Conservation (phyloP, 2,888 invertebrate genomes). For the Phragmatobia fuliginosa region DNA sequence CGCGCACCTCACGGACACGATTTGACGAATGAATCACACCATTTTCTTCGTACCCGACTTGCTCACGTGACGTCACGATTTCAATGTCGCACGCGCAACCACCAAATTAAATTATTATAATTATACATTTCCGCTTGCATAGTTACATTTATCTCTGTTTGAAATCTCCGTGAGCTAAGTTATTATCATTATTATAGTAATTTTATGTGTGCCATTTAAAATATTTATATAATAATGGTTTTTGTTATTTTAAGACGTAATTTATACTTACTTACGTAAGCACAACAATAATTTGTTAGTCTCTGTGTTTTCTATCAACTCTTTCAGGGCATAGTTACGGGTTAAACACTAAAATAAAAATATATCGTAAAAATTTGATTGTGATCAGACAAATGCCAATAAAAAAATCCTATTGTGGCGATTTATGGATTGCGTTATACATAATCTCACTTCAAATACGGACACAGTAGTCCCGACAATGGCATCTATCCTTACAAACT, state of each 20-base stretch:
- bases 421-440: not conserved
- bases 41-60: slow-evolving; percentile 65
- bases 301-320: not conserved
- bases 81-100: slow-evolving; percentile 78
- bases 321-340: not conserved
- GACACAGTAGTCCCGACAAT: not conserved
- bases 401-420: not conserved
- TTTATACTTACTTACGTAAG: not conserved
- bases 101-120: slow-evolving; percentile 76
- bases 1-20: slow-evolving; percentile 77
- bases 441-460: not conserved
- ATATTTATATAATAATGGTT: slow-evolving; percentile 3
- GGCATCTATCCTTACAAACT: not conserved
- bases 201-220: not conserved
- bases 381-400: not conserved
- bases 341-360: not conserved
- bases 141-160: slow-evolving; percentile 51
- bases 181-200: slow-evolving; percentile 10
- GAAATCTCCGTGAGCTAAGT: slow-evolving; percentile 29
- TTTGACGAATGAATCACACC: slow-evolving; percentile 81
- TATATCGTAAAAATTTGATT: not conserved
- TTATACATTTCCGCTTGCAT: slow-evolving; percentile 72
- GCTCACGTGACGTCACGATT: slow-evolving; percentile 83
- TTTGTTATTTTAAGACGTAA: not conserved
- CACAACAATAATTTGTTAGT: not conserved